Conservation (phyloP, 2,113 vertebrate genomes). For the Diphyllodes magnificus region DNA sequence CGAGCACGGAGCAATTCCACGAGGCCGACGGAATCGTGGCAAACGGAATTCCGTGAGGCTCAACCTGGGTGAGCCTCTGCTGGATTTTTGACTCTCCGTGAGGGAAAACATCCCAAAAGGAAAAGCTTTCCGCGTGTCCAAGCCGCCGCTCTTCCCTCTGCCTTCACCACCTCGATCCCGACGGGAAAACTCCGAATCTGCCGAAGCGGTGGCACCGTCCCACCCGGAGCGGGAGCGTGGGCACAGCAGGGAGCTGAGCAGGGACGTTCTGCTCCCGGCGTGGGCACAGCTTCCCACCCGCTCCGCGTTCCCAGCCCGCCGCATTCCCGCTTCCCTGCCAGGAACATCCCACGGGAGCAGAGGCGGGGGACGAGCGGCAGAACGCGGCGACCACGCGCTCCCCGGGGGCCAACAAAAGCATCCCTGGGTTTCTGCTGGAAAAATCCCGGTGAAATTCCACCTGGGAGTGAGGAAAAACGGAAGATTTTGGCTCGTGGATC, state of each 20-base stretch:
- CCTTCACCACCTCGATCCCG: neutral
- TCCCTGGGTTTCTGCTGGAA: neutral
- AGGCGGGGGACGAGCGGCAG: neutral
- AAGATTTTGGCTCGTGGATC: fast-evolving
- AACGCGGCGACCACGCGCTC: neutral
- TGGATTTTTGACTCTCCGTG: fast-evolving
- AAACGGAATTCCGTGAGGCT: neutral
- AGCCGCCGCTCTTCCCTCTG: neutral
- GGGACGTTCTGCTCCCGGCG: neutral
- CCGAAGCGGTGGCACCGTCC: fast-evolving
- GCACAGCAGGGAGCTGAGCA: neutral
- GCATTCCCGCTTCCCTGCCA: neutral
- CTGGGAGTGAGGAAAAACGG: fast-evolving
- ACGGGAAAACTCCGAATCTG: fast-evolving
- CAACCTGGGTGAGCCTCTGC: fast-evolving
- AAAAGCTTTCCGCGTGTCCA: neutral
- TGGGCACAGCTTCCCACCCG: neutral
- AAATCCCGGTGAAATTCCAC: neutral
- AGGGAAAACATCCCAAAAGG: neutral
- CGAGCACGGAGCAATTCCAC: neutral
- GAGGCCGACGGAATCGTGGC: fast-evolving
- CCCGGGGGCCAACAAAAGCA: fast-evolving
- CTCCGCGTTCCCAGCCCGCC: neutral
- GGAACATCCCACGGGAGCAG: neutral
- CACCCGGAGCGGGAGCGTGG: neutral